Base-by-base conservation (phyloP, 2,113 vertebrate genomes). In the Eulacestoma nigropectus region DNA sequence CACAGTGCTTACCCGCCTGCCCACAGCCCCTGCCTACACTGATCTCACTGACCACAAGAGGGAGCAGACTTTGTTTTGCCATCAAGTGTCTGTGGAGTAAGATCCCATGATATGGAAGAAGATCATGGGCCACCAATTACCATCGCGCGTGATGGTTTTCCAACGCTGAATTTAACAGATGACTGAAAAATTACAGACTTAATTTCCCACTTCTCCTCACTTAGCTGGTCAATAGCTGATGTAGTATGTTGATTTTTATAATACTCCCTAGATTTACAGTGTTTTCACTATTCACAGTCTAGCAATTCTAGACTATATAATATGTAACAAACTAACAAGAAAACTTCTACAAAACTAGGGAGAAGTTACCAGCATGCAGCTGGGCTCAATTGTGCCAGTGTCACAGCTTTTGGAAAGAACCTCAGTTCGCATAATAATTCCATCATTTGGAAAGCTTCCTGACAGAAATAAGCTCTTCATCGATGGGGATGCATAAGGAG, bases 361-460 rank as follows among this genome's bases (percentile, higher is more conserved):
- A 37, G 46, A 90, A 84, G 78, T 79, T 79, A 92, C 59, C 47
- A 90, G 73, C 53, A 76, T 63, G n/a, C 90, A 96, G 87, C 83
- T 87, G 90, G 90, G 82, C 70, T 92, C 65, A 91, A 19, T 84
- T 92, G 85, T 86, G 87, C 60, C 87, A 80, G 75, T 42, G 74
- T 59, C 1, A 0, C 63, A 63, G 91, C 67, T 95, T 89, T 91
- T 80, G 80, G 67, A 87, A 93, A 82, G 57, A 90, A 88, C 47
- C 22, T 67, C 59, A 42, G 76, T 70, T 93, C 68, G 81, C 82
- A 90, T 49, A 70, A 80, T 91, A 89, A 93, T 78, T 84, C 68
- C 73, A 72, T 80, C 79, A 47, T 63, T 86, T 90, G 75, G 85
- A 92, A 94, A 92, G 85, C 93, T 94, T 96, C 91, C 96, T 92